Evolutionary conservation across 2,113 vertebrate genomes (phyloP), one percentile per base, ranked within the genome.

Genomic region (Semnornis frantzii): DNA sequence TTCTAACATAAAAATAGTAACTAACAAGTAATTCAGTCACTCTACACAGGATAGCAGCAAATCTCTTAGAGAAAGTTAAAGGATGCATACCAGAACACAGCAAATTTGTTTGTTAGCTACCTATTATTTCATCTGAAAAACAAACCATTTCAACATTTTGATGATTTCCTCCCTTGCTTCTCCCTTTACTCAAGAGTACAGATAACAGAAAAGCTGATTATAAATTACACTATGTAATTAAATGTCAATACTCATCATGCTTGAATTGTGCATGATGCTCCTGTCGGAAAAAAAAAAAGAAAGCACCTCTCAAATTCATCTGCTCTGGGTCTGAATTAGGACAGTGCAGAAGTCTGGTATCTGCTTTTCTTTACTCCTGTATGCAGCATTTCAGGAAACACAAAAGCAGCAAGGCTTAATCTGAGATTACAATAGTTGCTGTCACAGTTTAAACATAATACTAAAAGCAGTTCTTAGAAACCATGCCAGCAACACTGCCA

Each of bases 271-370:
- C 10, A 37, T 34, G 70, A 23, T 1, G 33, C 94, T 95, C 82
- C 81, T 76, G 21, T 20, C 48, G 23, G 48, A 23, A 50, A 50
- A 50, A 23, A 10, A 50, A 50, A 50, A 95, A 50, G 95, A 95
- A 97, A 96, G 94, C 91, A 57, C 81, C 90, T 92, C 95, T 96
- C 92, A 95, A 97, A 93, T 93, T 94, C 83, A 95, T 89, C 93
- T 97, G 96, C 89, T 96, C 92, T 93, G 90, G 90, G 87, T 84
- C 75, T 81, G 92, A 94, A 96, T 64, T 10, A 76, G 24, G 48
- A 69, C 60, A 87, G 18, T 30, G 20, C 31, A 69, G 30, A 87
- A 46, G 30, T 23, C 42, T 60, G 18, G 9, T 39, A 83, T 34
- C 58, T 78, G 34, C 55, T 87, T 57, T 69, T 30, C 55, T 48